Percentiles rank a stretch among this genome's conserved stretches.
Evolutionary conservation across 2,888 invertebrate genomes (phyloP).

Genomic region (Cerceris ruficornis): DNA sequence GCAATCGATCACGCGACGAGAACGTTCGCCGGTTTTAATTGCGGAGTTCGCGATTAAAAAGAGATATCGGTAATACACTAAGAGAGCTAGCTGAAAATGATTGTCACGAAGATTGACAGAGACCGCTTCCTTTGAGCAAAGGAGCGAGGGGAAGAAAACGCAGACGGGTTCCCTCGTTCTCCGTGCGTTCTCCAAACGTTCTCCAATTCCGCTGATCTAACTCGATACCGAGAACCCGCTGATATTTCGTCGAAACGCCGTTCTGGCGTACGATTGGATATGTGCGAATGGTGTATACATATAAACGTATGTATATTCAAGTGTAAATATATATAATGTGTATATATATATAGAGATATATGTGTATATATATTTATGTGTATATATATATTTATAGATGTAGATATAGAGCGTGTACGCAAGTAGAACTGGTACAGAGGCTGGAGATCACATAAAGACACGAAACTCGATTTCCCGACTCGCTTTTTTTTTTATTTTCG

Average conservation of each 20-base stretch:
- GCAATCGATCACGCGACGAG: slow-evolving; percentile 9
- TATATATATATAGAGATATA: slow-evolving; percentile 56
- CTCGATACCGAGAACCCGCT: slow-evolving; percentile 2
- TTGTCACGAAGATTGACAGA: slow-evolving; percentile 76
- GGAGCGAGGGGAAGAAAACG: slow-evolving; percentile 15
- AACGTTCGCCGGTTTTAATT: background rate
- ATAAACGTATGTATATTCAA: slow-evolving; percentile 63
- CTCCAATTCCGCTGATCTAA: background rate
- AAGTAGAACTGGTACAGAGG: slow-evolving; percentile 62
- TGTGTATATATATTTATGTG: slow-evolving; percentile 55
- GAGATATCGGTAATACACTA: slow-evolving; percentile 50
- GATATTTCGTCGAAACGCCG: slow-evolving; percentile 18
- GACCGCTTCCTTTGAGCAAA: slow-evolving; percentile 33
- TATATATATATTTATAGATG: slow-evolving; percentile 55
- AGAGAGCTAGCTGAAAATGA: slow-evolving; percentile 74
- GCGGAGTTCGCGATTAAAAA: slow-evolving; percentile 38
- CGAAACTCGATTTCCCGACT: slow-evolving; percentile 42
- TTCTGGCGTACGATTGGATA: slow-evolving; percentile 53
- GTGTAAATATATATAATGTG: slow-evolving; percentile 57
- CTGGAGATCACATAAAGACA: slow-evolving; percentile 69
- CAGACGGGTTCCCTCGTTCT: background rate
- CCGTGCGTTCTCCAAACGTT: background rate
- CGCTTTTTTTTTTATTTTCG: slow-evolving; percentile 13
- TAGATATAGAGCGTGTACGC: slow-evolving; percentile 64
- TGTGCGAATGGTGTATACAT: slow-evolving; percentile 65